Percentiles rank a stretch among this genome's conserved stretches.
phyloP scores from a whole-genome alignment of 2,113 vertebrate species.

The Dendrocopos noguchii region DNA sequence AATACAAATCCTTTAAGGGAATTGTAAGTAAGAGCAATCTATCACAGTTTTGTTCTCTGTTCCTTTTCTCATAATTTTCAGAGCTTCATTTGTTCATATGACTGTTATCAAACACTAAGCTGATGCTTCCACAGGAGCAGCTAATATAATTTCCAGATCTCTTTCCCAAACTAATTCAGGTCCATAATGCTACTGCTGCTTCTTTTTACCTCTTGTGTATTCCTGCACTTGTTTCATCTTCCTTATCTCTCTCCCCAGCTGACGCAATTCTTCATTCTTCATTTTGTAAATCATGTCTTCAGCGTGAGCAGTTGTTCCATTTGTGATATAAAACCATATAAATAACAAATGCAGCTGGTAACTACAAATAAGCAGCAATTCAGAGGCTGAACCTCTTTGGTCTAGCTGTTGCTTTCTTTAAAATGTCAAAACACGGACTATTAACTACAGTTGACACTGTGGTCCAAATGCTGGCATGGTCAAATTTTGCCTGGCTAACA shows the following conservation, averaged over 20 bases:
- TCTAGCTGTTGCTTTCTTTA: neutral
- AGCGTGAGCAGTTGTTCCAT: neutral
- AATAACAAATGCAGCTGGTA: neutral
- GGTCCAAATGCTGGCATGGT: neutral
- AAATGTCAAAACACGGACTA: neutral
- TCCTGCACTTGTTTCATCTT: neutral
- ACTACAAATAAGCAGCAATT: neutral
- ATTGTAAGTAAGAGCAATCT: neutral
- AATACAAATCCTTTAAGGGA: neutral
- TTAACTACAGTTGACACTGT: neutral
- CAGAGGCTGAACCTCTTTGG: neutral
- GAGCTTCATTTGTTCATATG: neutral
- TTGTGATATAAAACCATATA: neutral
- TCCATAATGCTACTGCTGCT: neutral
- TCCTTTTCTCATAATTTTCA: neutral
- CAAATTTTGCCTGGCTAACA: neutral
- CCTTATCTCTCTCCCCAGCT: neutral
- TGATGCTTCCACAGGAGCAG: neutral
- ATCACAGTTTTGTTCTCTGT: neutral
- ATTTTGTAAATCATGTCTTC: neutral
- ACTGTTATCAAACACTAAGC: neutral
- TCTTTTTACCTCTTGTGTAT: neutral
- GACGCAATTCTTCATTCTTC: slow-evolving; percentile 3
- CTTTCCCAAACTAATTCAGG: neutral
- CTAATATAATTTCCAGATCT: neutral